These are phyloP conservation scores for Batillaria attramentaria DNA, from an alignment of 1,140 invertebrate species.

Conservation along the genomic window DNA sequence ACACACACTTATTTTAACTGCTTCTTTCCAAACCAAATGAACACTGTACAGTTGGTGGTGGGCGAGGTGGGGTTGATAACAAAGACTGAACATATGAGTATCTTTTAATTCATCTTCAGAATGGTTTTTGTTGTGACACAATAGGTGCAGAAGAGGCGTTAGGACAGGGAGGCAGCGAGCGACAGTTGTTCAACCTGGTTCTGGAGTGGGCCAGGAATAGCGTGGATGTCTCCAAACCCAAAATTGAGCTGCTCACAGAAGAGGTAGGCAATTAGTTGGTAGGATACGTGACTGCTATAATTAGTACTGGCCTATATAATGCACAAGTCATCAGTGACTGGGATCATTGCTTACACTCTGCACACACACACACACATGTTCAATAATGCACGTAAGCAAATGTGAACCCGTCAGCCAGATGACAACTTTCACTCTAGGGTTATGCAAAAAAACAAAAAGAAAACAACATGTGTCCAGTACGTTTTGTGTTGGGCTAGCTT, in stretches of 20 bases:
- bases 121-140: not conserved
- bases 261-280: slow-evolving; percentile 72
- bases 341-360: no score
- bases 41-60: not conserved
- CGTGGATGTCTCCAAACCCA: slow-evolving; percentile 69
- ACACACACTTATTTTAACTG: not conserved
- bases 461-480: no score
- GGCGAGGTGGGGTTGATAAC: not conserved
- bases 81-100: not conserved
- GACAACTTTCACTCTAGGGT: no score
- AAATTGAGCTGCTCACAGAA: slow-evolving; percentile 73
- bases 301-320: no score
- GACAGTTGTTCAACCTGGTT: slow-evolving; percentile 77
- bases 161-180: slow-evolving; percentile 74
- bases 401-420: no score
- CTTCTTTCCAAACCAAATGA: not conserved
- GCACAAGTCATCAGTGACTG: no score
- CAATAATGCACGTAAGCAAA: no score
- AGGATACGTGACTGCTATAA: no score
- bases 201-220: slow-evolving; percentile 80
- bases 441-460: no score
- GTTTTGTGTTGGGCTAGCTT: no score
- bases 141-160: slow-evolving; percentile 77
- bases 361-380: no score
- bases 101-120: not conserved